phyloP scores from a whole-genome alignment of 2,797 vertebrate species.

The Scolopax rusticola region DNA sequence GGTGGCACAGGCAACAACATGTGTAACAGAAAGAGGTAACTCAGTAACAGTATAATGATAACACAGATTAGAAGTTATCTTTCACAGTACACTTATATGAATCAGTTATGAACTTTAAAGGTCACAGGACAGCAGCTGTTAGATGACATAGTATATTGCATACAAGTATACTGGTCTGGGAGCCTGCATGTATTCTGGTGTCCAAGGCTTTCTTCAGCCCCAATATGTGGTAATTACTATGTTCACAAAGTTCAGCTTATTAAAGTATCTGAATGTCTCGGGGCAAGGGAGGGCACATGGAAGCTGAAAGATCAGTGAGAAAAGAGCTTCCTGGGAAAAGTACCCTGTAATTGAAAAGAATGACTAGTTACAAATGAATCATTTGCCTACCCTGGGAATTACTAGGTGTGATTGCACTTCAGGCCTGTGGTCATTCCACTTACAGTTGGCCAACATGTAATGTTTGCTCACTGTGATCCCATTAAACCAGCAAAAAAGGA shows the following conservation, averaged over 20 bases:
- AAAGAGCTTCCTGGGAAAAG: background rate
- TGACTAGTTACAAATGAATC: background rate
- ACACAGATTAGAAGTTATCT: background rate
- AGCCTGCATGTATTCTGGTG: background rate
- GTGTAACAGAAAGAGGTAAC: background rate
- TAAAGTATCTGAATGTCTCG: background rate
- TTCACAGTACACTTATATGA: background rate
- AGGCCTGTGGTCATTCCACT: background rate
- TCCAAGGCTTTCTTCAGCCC: background rate
- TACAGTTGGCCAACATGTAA: background rate
- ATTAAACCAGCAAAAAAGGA: background rate
- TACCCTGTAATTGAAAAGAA: slow-evolving; percentile 1
- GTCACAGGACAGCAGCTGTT: background rate
- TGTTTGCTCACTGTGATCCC: background rate
- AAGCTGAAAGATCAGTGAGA: background rate
- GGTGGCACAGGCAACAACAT: background rate
- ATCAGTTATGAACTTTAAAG: background rate
- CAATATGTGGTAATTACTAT: background rate
- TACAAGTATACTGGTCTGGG: background rate
- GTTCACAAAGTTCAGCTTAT: slow-evolving; percentile 2
- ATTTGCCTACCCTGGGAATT: background rate
- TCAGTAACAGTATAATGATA: background rate
- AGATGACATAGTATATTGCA: background rate
- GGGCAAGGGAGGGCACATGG: background rate
- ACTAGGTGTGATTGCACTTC: background rate